Evolutionary conservation across 2,797 vertebrate genomes (phyloP).

Genomic region (Brachyalestes nurse): DNA sequence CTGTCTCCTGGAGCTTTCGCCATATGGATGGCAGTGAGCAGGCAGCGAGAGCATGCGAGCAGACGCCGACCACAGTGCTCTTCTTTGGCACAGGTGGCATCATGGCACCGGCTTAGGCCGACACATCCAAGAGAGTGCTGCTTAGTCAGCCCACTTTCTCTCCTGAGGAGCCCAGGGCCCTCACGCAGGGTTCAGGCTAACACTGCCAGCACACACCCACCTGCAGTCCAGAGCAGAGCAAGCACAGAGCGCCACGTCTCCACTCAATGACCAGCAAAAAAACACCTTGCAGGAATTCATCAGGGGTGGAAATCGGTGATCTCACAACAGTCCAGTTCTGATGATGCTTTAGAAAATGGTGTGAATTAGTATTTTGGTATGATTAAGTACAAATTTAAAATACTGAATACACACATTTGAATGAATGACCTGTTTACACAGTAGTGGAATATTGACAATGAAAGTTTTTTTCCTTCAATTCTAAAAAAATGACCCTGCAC

Average conservation of each 20-base stretch:
- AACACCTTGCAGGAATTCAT: background rate
- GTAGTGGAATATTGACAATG: no score
- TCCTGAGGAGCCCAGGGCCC: slow-evolving; percentile 58
- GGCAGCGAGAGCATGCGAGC: slow-evolving; percentile 51
- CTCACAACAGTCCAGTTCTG: no score
- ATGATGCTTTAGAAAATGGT: no score
- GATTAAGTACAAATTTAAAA: background rate
- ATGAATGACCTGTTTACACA: no score
- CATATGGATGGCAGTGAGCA: slow-evolving; percentile 63
- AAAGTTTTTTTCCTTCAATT: no score
- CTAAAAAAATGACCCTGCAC: no score
- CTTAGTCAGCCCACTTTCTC: slow-evolving; percentile 72
- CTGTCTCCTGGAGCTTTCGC: slow-evolving; percentile 52
- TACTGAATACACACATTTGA: background rate
- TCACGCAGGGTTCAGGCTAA: slow-evolving; percentile 59
- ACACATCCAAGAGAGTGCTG: slow-evolving; percentile 52
- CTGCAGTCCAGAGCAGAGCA: slow-evolving; percentile 25
- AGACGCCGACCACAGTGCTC: slow-evolving; percentile 59
- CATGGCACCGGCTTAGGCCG: slow-evolving; percentile 46
- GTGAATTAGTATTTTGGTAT: background rate
- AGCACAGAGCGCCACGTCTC: background rate
- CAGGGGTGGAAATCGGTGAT: background rate
- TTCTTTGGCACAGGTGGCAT: slow-evolving; percentile 57
- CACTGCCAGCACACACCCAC: slow-evolving; percentile 54
- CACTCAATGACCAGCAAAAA: slow-evolving; percentile 4